Base-by-base conservation (phyloP, 2,888 invertebrate genomes). In the Lapara coniferarum region DNA sequence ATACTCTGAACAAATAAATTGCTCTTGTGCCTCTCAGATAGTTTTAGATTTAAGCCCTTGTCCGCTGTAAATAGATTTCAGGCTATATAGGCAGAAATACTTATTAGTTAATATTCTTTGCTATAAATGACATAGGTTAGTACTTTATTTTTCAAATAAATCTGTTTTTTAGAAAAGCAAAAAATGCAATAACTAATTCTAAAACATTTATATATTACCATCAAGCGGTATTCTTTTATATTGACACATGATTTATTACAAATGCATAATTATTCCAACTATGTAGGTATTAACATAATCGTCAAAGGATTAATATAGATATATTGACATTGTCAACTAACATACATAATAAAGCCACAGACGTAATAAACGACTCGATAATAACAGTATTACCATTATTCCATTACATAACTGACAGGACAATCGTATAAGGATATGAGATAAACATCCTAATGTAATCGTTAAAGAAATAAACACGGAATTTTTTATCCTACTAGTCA, bases 291-390 rank as follows among this genome's bases (percentile, higher is more conserved):
- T 59, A 59, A 44, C 59, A 59, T 59, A n/a, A 59, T 16, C 10
- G 59, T 59, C 59, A 16, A 16, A 59, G 44, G 44, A 59, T 46
- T 46, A 59, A 59, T 59, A 16, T 44, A 59, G 59, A 59, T 46
- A 46, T 59, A 19, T 59, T 59, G 59, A 59, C 46, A 46, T 46
- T 59, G 46, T 10, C 10, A 44, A 59, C 10, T 46, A 59, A 59
- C n/a, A 25, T 2, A 2, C 25, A 44, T 46, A 6, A 59, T 16
- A 12, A 59, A 59, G 44, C 8, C 12, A 25, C 13, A 30, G 25
- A 1, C 25, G 13, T 46, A 59, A 19, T 46, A 16, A 59, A 59
- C 44, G 10, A 10, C 44, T 46, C 8, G 44, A 14, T 16, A 53
- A n/a, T 16, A 53, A 5, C 7, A 16, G 8, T 53, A 53, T 16